Percentiles rank a stretch among this genome's conserved stretches.
These are phyloP conservation scores for Leptoteleia sp. DNA, from an alignment of 1,140 invertebrate species.

Conservation along the genomic window DNA sequence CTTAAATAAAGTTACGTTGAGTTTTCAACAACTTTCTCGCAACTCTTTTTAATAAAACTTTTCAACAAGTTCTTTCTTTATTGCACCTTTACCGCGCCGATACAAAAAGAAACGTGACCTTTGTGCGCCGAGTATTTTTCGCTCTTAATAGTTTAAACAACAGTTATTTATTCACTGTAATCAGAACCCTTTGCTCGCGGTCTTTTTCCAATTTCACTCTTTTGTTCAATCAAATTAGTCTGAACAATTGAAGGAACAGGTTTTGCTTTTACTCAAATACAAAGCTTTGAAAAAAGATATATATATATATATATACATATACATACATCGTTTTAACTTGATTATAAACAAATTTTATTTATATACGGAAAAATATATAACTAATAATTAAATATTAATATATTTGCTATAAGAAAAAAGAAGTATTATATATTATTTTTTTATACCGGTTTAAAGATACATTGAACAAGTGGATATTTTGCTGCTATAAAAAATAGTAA, in stretches of 20 bases:
- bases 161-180: conserved; percentile 35
- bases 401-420: no score
- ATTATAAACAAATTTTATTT: no score
- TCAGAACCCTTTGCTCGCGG: conserved; percentile 1
- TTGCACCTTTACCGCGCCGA: conserved; percentile 43
- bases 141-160: conserved; percentile 33
- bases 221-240: conserved; percentile 20
- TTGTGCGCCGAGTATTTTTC: conserved; percentile 29
- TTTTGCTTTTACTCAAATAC: conserved; percentile 21
- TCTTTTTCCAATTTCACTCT: no score
- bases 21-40: conserved; percentile 56
- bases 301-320: no score
- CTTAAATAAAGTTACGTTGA: conserved; percentile 64
- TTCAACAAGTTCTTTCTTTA: conserved; percentile 48
- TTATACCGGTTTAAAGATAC: no score
- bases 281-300: no score
- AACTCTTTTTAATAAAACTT: conserved; percentile 62
- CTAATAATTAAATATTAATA: no score
- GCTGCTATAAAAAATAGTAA: no score
- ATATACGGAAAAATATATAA: no score
- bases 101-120: conserved; percentile 44
- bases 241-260: conserved; percentile 16
- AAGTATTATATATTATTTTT: no score
- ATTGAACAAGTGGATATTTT: no score
- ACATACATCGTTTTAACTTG: no score